Evolutionary conservation across 2,888 invertebrate genomes (phyloP).

Genomic region (Tachina fera): DNA sequence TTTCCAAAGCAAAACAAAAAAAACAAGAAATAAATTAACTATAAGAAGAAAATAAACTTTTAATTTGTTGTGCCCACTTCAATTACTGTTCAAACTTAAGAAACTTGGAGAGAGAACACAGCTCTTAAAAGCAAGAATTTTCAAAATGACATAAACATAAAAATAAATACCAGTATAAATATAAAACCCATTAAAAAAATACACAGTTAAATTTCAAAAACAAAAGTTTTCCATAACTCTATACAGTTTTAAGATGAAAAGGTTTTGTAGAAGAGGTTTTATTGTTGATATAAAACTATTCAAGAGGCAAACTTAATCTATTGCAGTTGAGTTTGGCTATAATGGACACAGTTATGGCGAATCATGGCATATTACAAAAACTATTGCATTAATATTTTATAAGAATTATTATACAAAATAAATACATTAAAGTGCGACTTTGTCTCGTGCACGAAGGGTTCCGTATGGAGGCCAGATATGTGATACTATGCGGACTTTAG

Average conservation of each 20-base stretch:
- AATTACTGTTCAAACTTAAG: conserved; percentile 30
- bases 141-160: conserved; percentile 43
- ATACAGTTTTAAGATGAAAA: conserved; percentile 1
- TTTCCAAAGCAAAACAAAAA: conserved; percentile 7
- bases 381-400: too few species aligned
- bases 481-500: too few species aligned
- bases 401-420: too few species aligned
- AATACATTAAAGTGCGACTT: too few species aligned
- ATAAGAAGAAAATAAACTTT: conserved; percentile 17
- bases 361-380: too few species aligned
- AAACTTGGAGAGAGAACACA: conserved; percentile 24
- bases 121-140: conserved; percentile 5
- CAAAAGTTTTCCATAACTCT: conserved; percentile 12
- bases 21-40: background rate
- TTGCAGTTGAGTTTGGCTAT: background rate
- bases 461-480: too few species aligned
- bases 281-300: conserved; percentile 2
- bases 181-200: conserved; percentile 56
- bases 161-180: conserved; percentile 42
- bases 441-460: too few species aligned
- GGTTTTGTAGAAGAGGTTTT: conserved; percentile 2
- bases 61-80: conserved; percentile 34
- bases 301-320: background rate
- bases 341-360: too few species aligned
- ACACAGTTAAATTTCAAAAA: conserved; percentile 25